phyloP scores from a whole-genome alignment of 2,797 vertebrate species.

The Cetoscarus ocellatus region DNA sequence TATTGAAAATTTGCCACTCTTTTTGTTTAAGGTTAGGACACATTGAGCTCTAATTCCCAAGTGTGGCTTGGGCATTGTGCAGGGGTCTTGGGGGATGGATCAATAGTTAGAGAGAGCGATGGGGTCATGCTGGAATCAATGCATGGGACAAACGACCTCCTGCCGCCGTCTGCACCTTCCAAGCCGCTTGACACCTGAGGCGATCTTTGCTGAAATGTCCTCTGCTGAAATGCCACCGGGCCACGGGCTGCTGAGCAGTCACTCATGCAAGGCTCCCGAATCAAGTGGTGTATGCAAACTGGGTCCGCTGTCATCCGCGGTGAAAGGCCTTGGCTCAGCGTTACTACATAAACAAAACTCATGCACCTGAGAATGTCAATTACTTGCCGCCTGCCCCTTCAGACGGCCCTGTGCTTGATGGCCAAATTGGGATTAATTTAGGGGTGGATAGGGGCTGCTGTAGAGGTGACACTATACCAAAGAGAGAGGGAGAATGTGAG shows the following conservation, averaged over 20 bases:
- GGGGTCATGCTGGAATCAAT: conserved; percentile 78
- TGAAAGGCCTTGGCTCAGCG: conserved; percentile 72
- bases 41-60: conserved; percentile 61
- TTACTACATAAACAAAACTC: conserved; percentile 80
- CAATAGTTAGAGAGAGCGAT: conserved; percentile 76
- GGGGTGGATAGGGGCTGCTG: conserved; percentile 65
- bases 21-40: conserved; percentile 56
- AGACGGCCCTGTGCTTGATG: conserved; percentile 66
- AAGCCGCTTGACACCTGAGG: conserved; percentile 78
- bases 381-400: conserved; percentile 67
- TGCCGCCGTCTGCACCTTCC: conserved; percentile 69
- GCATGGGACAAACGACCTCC: conserved; percentile 79
- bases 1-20: conserved; percentile 69
- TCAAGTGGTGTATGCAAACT: conserved; percentile 74
- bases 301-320: conserved; percentile 66
- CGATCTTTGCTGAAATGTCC: conserved; percentile 79
- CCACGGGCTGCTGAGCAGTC: conserved; percentile 80
- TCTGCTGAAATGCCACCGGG: conserved; percentile 80
- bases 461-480: conserved; percentile 76
- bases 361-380: conserved; percentile 83
- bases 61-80: conserved; percentile 67
- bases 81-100: conserved; percentile 74
- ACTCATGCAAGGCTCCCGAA: conserved; percentile 74
- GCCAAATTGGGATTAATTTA: conserved; percentile 84
- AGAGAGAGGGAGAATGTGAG: conserved; percentile 60